Percentiles rank a stretch among this genome's conserved stretches.
phyloP scores from a whole-genome alignment of 2,888 invertebrate genomes.

The Metacarcinus magister region DNA sequence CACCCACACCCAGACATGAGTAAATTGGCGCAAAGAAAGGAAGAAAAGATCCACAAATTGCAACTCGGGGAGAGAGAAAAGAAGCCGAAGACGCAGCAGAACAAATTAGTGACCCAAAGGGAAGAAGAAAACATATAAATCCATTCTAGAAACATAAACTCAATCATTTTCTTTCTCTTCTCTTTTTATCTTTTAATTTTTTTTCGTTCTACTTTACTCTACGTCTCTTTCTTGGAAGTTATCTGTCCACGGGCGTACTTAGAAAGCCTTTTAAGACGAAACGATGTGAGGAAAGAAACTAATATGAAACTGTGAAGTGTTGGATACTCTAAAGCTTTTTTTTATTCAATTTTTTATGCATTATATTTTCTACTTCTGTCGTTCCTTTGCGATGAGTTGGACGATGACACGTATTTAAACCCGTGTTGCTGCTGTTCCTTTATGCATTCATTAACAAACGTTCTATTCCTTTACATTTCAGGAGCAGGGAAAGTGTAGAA shows the following conservation, averaged over 20 bases:
- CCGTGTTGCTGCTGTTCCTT: neutral
- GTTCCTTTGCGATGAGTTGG: too few species aligned
- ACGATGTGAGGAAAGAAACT: neutral
- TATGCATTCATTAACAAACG: neutral
- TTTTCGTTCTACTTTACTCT: neutral
- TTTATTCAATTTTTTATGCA: neutral
- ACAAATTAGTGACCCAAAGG: constrained; percentile 27
- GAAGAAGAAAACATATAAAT: neutral
- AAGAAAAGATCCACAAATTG: neutral
- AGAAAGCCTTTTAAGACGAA: neutral
- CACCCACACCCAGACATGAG: neutral
- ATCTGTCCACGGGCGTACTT: neutral
- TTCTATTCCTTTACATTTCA: neutral
- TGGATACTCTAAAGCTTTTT: neutral
- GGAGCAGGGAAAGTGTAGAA: neutral
- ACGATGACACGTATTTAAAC: neutral
- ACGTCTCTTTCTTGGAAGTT: neutral
- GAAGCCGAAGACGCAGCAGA: neutral
- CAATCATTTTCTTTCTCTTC: neutral
- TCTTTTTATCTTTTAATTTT: neutral
- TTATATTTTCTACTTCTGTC: neutral
- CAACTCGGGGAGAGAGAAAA: neutral
- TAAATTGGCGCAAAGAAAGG: neutral
- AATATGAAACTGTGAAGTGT: neutral
- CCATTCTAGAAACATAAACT: neutral